Evolutionary conservation across 1,140 invertebrate genomes (phyloP), one percentile per base, ranked within the genome.

Genomic region (Dendroctonus ponderosae): DNA sequence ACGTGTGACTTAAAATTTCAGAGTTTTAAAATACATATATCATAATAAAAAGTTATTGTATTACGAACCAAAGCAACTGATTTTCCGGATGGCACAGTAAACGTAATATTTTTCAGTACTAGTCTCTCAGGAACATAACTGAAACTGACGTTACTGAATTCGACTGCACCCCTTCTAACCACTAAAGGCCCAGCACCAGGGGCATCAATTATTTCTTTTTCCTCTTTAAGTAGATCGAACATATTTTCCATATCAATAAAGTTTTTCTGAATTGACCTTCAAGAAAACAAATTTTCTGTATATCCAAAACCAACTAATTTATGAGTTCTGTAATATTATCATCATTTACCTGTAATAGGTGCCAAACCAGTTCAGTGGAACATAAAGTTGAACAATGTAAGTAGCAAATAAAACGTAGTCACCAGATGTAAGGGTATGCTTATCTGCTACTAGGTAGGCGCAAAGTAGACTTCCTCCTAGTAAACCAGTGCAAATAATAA

Each of bases 201-300:
- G 1, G 86, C 85, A 82, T 98, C 94, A 11, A 87, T 82, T 53
- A 98, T 85, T 82, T 98, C 96, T 68, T 91, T 85, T 37, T 91
- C 85, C 78, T 96, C 91, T 54, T 89, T 85, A 54, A 99, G 81
- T 52, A 99, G 77, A 61, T 98, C 95, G 80, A 99, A 96, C 96
- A 99, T 98, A 78, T 99, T 98, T 82, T 99, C 97, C 97, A 99
- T 99, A 73, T 99, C 97, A 37, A 98, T 88, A 76, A 99, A 98
- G 76, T 96, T 94, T 78, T 94, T 94, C 76, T 99, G 96, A 67
- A 99, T 97, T 52, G 93, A 91, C 76, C 94, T 95, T 75, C 58
- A 78, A 76, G 70, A 65, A 52, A 62, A 26, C 26, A 26, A 26
- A 26, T 26, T 26, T 26, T 1, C 26, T 26, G 26, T 1, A 14